phyloP scores from a whole-genome alignment of 2,113 vertebrate genomes.

The Dipodomys spectabilis region DNA sequence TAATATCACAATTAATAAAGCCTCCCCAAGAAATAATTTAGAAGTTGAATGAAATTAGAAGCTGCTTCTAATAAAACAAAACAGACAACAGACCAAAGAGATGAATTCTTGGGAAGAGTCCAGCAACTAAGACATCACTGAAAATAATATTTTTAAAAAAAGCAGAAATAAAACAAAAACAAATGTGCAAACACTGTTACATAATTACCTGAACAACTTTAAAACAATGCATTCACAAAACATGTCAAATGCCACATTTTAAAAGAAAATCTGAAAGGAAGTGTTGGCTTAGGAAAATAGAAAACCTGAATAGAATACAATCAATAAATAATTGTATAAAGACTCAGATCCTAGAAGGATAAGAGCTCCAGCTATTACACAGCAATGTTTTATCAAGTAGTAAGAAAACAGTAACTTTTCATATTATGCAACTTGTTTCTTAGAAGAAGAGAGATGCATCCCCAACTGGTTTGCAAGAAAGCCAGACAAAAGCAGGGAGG shows the following conservation, averaged over 20 bases:
- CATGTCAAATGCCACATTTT: neutral
- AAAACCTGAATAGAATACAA: neutral
- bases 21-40: too few species aligned
- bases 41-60: too few species aligned
- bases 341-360: neutral
- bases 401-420: neutral
- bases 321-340: neutral
- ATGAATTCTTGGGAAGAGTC: neutral
- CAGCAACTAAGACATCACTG: neutral
- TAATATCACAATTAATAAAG: neutral
- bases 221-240: neutral
- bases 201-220: neutral
- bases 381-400: slow-evolving; percentile 26
- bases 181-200: neutral
- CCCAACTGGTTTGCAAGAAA: neutral
- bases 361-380: neutral
- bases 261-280: slow-evolving; percentile 29
- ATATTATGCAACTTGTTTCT: neutral
- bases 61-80: too few species aligned
- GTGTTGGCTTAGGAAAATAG: neutral
- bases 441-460: neutral
- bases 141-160: neutral
- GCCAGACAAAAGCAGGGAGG: neutral
- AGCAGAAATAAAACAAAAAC: neutral
- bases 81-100: neutral